Evolutionary conservation across 2,797 vertebrate genomes (phyloP).

Genomic region (Notolabrus celidotus): DNA sequence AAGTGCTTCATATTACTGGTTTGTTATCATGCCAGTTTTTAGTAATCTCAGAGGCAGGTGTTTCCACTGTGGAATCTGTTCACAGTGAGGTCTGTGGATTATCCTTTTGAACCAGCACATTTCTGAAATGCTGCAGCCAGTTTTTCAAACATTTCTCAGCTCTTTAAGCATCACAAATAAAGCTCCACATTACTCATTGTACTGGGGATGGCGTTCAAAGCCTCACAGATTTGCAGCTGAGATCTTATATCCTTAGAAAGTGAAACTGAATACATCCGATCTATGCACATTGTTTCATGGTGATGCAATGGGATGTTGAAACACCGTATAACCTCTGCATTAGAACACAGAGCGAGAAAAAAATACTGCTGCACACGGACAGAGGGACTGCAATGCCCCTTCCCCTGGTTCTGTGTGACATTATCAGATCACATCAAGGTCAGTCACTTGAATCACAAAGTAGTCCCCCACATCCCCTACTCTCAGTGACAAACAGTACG

Average conservation of each 20-base stretch:
- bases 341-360: conserved; percentile 9
- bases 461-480: conserved; percentile 1
- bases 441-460: conserved; percentile 12
- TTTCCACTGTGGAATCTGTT: conserved; percentile 18
- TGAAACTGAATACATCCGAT: neutral
- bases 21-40: conserved; percentile 19
- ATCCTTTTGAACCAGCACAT: neutral
- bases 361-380: too few species aligned
- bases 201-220: neutral
- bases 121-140: neutral
- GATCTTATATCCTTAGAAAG: neutral
- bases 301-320: neutral
- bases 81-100: conserved; percentile 6
- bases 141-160: too few species aligned
- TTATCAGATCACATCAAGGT: conserved; percentile 46
- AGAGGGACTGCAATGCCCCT: neutral
- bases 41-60: conserved; percentile 18
- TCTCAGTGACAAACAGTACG: conserved; percentile 12
- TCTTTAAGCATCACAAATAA: neutral
- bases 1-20: conserved; percentile 34
- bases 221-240: neutral
- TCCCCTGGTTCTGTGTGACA: conserved; percentile 21
- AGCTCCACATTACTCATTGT: neutral
- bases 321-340: conserved; percentile 3
- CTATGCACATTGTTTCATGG: conserved; percentile 6